A percentile compares a stretch with the other conserved stretches of the same genome.
Conservation (phyloP, 2,888 invertebrate genomes). For the Brachylomia viminalis region DNA sequence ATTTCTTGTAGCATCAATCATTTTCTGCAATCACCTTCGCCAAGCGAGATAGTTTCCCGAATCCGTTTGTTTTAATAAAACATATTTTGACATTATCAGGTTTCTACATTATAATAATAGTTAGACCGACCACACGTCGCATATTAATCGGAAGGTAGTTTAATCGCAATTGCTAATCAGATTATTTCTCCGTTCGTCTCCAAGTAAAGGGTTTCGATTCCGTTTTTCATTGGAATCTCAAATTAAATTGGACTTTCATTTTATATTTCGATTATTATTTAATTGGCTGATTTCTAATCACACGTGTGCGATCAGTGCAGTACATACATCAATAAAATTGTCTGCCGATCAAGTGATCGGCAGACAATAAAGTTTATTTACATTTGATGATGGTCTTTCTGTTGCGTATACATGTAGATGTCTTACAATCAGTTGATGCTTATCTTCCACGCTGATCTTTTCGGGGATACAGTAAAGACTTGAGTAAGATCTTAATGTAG, state of each 20-base stretch:
- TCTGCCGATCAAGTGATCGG: not conserved
- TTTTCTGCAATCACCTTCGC: not conserved
- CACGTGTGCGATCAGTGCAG: not conserved
- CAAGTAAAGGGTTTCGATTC: constrained; percentile 20
- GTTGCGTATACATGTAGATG: not conserved
- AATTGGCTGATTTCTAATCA: constrained; percentile 21
- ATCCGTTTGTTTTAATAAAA: not conserved
- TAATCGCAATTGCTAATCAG: constrained; percentile 33
- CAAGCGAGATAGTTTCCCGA: not conserved
- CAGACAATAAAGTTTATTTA: not conserved
- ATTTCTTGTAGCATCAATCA: not conserved
- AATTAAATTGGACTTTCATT: constrained; percentile 31
- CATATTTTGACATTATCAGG: constrained; percentile 22
- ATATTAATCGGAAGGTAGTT: constrained; percentile 48
- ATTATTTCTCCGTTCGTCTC: constrained; percentile 31
- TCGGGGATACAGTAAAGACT: not conserved
- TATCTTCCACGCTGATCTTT: constrained; percentile 18
- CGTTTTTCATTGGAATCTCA: constrained; percentile 20
- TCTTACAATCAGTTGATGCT: constrained; percentile 1
- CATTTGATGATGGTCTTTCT: not conserved
- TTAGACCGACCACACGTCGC: constrained; percentile 33
- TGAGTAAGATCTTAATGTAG: not conserved
- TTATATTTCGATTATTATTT: constrained; percentile 29
- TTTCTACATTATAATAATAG: constrained; percentile 22
- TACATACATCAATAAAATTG: not conserved